phyloP scores from a whole-genome alignment of 2,797 vertebrate species.

The Poeciliopsis infans region DNA sequence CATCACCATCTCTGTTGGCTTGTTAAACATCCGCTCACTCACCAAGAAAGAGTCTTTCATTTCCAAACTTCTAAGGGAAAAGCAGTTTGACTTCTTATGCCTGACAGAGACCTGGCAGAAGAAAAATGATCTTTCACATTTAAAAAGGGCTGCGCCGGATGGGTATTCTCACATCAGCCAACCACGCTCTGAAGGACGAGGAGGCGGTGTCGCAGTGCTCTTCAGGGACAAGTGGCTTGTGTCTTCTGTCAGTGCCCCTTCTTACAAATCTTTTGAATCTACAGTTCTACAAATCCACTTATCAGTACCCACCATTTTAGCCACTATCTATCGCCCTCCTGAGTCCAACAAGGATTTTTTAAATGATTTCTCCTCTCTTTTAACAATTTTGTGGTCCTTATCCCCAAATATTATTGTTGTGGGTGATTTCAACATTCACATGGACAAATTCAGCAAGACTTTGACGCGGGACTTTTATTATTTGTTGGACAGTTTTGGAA shows the following conservation, averaged over 20 bases:
- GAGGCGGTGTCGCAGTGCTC: not conserved
- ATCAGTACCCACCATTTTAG: not conserved
- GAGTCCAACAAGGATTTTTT: not conserved
- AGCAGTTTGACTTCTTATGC: not conserved
- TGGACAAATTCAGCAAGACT: not conserved
- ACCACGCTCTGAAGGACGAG: not conserved
- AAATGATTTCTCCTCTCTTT: not conserved
- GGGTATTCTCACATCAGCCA: not conserved
- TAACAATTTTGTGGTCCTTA: not conserved
- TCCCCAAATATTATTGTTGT: not conserved
- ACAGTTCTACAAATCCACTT: not conserved
- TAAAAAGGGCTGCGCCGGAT: not conserved
- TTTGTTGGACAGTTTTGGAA: not conserved
- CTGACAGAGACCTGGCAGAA: not conserved
- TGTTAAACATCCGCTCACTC: not conserved
- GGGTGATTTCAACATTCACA: not conserved
- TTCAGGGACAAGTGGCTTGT: not conserved
- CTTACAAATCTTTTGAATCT: not conserved
- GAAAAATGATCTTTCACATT: not conserved
- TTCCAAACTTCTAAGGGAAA: not conserved
- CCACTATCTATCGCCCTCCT: conserved; percentile 1
- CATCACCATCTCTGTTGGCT: not conserved
- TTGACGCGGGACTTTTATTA: not conserved
- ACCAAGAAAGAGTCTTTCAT: not conserved
- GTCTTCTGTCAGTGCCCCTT: not conserved